phyloP scores from a whole-genome alignment of 2,888 invertebrate genomes.

The Bruchidius siliquastri region DNA sequence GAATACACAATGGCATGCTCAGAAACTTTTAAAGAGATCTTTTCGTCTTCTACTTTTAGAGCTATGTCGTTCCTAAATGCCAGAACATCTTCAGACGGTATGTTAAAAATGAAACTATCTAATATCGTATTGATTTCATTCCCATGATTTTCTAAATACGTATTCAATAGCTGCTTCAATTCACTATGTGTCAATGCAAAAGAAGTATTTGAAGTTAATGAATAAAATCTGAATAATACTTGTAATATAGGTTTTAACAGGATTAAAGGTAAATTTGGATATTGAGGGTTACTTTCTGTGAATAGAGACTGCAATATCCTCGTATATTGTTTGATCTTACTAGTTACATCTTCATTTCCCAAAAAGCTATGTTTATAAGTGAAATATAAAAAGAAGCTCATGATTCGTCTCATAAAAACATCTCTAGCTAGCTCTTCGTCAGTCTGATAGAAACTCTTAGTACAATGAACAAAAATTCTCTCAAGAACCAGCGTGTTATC shows the following conservation, averaged over 20 bases:
- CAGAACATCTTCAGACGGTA: conserved; percentile 24
- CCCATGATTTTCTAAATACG: conserved; percentile 24
- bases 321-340: conserved; percentile 29
- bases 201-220: conserved; percentile 39
- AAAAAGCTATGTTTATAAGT: conserved; percentile 33
- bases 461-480: conserved; percentile 53
- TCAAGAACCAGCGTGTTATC: conserved; percentile 25
- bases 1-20: conserved; percentile 22
- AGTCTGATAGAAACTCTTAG: conserved; percentile 51
- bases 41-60: conserved; percentile 28
- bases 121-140: conserved; percentile 31
- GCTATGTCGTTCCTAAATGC: conserved; percentile 33
- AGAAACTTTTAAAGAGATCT: conserved; percentile 23
- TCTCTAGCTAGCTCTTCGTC: conserved; percentile 47
- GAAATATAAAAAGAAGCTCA: conserved; percentile 23
- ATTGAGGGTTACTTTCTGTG: conserved; percentile 27
- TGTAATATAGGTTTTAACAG: conserved; percentile 46
- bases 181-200: conserved; percentile 39
- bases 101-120: conserved; percentile 40
- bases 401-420: conserved; percentile 39
- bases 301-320: conserved; percentile 34
- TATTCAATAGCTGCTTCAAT: conserved; percentile 30
- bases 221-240: conserved; percentile 46
- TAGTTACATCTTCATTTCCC: conserved; percentile 32
- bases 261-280: conserved; percentile 37